Conservation (phyloP, 1,140 invertebrate genomes). For the Panagrolaimus sp. region DNA sequence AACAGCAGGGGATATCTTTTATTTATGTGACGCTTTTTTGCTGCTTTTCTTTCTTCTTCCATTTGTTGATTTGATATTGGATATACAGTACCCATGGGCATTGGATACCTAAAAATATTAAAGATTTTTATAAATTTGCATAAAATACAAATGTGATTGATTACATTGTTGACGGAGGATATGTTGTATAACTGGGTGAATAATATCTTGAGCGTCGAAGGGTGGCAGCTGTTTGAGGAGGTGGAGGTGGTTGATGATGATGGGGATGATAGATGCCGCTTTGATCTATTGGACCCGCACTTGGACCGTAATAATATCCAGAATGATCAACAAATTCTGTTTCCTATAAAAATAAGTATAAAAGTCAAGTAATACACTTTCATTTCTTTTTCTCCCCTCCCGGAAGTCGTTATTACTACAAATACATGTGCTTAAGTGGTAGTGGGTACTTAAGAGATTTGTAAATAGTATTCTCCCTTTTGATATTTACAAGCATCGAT, state of each 20-base stretch:
- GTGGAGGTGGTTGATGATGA: neutral
- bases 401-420: too few species aligned
- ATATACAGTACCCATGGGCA: conserved; percentile 1
- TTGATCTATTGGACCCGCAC: neutral
- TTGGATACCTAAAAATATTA: too few species aligned
- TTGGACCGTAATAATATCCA: conserved; percentile 9
- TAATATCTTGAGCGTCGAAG: conserved; percentile 31
- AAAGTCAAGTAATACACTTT: too few species aligned
- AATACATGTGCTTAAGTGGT: too few species aligned
- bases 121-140: too few species aligned
- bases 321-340: conserved; percentile 4
- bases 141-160: too few species aligned
- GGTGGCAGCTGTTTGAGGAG: conserved; percentile 20
- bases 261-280: neutral
- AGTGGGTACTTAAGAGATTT: too few species aligned
- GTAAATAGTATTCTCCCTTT: too few species aligned
- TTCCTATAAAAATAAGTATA: neutral
- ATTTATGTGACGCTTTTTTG: neutral
- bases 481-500: too few species aligned
- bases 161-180: conserved; percentile 36
- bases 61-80: conserved; percentile 15
- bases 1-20: conserved; percentile 3
- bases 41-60: conserved; percentile 3
- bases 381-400: too few species aligned
- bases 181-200: conserved; percentile 35